Base-by-base conservation (phyloP, 2,113 vertebrate genomes). In the Grantiella picta region DNA sequence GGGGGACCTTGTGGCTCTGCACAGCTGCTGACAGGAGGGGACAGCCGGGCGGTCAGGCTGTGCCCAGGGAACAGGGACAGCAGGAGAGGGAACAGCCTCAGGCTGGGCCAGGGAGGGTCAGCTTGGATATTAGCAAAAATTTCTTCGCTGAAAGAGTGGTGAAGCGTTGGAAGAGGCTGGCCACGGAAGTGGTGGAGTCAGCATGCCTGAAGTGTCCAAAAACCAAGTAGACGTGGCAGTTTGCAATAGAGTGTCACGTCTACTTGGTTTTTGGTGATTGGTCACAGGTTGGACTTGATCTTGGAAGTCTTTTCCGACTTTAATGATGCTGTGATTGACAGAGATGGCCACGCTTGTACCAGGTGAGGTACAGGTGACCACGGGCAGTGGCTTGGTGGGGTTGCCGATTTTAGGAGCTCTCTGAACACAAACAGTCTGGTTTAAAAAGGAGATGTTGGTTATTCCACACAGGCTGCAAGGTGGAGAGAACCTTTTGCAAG, bases 311-410 rank as follows among this genome's bases (percentile, higher is more conserved):
- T 82, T 68, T 45, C 54, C 21, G 35, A 6, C 6, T 40, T 25
- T 6, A 27, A 31, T 31, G 24, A 35, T 20, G 10, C 53, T 19
- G 53, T 40, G n/a, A 15, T n/a, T 12, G 12, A 38, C 1, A 2
- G 53, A 40, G 38, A 5, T 23, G 52, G 42, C 24, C 42, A 57
- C 52, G 9, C 29, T 20, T 40, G 18, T 36, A 23, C n/a, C 53
- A 68, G 24, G 24, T n/a, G 69, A 60, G 45, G 45, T 21, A 25
- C n/a, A n/a, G 31, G 8, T 33, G 27, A 28, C 35, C 5, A 10
- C 0, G 3, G 45, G 11, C 2, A 13, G 36, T 1, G 20, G 33
- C 21, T 21, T 23, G 18, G 23, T 42, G 56, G 12, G 18, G 28
- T 10, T 11, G 5, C 15, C 2, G 3, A 23, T 36, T 59, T 52